Conservation (phyloP, 2,797 vertebrate genomes). For the Trematomus bernacchii region DNA sequence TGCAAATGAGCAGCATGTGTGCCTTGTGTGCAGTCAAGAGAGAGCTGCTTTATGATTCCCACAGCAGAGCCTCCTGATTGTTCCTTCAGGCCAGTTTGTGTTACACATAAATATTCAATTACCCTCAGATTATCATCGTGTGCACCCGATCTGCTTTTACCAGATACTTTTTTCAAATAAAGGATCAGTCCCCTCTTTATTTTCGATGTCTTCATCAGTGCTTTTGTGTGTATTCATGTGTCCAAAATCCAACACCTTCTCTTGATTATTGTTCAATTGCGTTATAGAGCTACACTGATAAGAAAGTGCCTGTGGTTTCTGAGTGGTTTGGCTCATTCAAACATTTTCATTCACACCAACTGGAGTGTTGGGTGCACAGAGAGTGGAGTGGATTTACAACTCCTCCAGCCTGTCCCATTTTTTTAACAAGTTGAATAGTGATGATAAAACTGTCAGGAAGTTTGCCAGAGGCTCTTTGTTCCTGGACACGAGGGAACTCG, state of each 20-base stretch:
- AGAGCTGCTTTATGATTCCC: slow-evolving; percentile 60
- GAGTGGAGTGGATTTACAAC: slow-evolving; percentile 46
- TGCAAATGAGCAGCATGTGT: slow-evolving; percentile 78
- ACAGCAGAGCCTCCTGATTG: slow-evolving; percentile 62
- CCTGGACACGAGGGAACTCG: slow-evolving; percentile 19
- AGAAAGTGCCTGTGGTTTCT: slow-evolving; percentile 2
- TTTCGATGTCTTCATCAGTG: neutral
- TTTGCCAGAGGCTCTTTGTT: slow-evolving; percentile 37
- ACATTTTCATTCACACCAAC: slow-evolving; percentile 53
- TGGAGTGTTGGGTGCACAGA: slow-evolving; percentile 43
- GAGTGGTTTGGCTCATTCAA: slow-evolving; percentile 22
- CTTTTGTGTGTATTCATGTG: slow-evolving; percentile 7
- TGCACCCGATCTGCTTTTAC: slow-evolving; percentile 50
- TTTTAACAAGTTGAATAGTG: slow-evolving; percentile 37
- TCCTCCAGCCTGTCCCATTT: slow-evolving; percentile 35
- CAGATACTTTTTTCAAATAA: slow-evolving; percentile 42
- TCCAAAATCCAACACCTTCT: neutral
- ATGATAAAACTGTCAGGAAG: slow-evolving; percentile 46
- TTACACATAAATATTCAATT: slow-evolving; percentile 63
- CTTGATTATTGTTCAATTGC: neutral
- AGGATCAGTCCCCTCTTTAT: slow-evolving; percentile 11
- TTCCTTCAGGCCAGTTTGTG: slow-evolving; percentile 69
- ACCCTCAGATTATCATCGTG: slow-evolving; percentile 38
- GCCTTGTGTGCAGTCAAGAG: slow-evolving; percentile 49
- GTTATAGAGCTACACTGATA: neutral